Conservation (phyloP, 2,797 vertebrate species). For the Luscinia megarhynchos region DNA sequence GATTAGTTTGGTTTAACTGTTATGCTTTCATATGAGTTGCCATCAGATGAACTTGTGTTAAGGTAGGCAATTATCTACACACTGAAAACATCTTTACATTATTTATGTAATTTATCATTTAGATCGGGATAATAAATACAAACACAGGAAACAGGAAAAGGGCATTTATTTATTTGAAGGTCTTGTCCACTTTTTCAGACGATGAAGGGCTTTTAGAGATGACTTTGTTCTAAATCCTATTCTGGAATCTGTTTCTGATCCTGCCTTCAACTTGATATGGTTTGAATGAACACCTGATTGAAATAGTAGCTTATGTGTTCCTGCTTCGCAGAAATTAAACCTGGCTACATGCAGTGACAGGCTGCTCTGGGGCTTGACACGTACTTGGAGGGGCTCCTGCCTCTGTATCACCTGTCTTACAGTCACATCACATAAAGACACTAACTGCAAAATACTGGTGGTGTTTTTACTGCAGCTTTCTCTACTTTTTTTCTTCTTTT, state of each 20-base stretch:
- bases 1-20: not conserved
- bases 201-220: not conserved
- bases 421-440: not conserved
- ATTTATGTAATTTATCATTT: not conserved
- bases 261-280: not conserved
- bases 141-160: not conserved
- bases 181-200: not conserved
- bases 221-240: not conserved
- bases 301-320: not conserved
- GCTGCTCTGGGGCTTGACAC: not conserved
- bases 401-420: not conserved
- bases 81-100: not conserved
- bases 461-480: not conserved
- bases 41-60: not conserved
- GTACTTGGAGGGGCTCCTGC: not conserved
- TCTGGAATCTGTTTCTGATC: not conserved
- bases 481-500: rapidly evolving
- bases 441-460: not conserved
- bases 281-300: not conserved
- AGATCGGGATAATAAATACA: not conserved
- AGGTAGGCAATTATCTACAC: not conserved
- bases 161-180: not conserved
- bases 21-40: not conserved
- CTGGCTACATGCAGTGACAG: not conserved
- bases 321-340: not conserved